Percentiles rank a stretch among this genome's conserved stretches.
Evolutionary conservation across 2,113 vertebrate species (phyloP).

Genomic region (Malurus melanocephalus): DNA sequence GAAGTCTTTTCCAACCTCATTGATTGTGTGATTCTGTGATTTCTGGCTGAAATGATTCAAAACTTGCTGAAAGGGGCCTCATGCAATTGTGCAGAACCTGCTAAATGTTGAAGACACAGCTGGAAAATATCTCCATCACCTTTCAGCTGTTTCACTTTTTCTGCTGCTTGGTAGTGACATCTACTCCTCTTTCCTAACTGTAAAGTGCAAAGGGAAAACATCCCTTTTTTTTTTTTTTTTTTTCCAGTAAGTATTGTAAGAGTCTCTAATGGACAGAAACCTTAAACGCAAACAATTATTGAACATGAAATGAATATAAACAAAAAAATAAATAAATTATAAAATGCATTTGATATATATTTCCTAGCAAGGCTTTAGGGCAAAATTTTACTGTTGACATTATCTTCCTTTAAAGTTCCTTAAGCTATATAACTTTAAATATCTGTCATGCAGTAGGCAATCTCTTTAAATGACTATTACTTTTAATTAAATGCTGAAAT

Average conservation of each 20-base stretch:
- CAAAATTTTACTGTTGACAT: background rate
- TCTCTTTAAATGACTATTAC: background rate
- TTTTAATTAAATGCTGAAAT: background rate
- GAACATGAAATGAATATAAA: background rate
- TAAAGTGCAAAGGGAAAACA: background rate
- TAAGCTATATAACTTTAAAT: background rate
- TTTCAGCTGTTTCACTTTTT: background rate
- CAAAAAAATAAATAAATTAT: background rate
- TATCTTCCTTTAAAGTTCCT: background rate
- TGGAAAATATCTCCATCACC: background rate
- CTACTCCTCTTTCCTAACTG: background rate
- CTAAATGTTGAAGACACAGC: background rate
- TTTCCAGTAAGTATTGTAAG: background rate
- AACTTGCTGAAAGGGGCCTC: background rate
- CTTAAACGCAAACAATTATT: background rate
- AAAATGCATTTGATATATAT: background rate
- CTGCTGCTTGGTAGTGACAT: background rate
- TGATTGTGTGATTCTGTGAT: background rate
- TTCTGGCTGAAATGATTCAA: background rate
- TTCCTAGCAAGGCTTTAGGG: background rate
- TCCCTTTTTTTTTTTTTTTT: background rate
- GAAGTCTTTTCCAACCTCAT: background rate
- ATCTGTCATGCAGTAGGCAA: background rate
- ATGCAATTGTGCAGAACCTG: background rate
- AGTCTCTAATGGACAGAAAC: background rate